A percentile compares a stretch with the other conserved stretches of the same genome.
Conservation (phyloP, 2,113 vertebrate genomes). For the Clarias macrocephalus region DNA sequence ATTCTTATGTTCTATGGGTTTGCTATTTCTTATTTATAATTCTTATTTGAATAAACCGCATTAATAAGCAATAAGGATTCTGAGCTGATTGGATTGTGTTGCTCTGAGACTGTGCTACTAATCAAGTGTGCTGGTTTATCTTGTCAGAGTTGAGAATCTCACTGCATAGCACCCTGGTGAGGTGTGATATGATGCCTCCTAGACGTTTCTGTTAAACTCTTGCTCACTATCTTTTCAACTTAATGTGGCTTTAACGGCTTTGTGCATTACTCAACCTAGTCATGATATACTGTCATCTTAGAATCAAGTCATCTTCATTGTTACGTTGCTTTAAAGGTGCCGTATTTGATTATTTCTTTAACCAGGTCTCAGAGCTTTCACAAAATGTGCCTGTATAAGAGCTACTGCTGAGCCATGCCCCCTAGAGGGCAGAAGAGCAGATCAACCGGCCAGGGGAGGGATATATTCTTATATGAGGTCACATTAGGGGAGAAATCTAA, state of each 20-base stretch:
- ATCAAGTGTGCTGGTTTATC: slow-evolving; percentile 43
- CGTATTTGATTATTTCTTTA: neutral
- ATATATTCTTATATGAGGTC: too few species aligned
- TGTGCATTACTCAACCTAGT: slow-evolving; percentile 1
- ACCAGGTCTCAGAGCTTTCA: neutral
- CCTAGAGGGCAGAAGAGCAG: too few species aligned
- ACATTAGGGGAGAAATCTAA: too few species aligned
- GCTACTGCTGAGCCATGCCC: too few species aligned
- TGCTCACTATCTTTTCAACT: slow-evolving; percentile 21
- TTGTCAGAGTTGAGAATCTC: slow-evolving; percentile 39
- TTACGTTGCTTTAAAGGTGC: neutral
- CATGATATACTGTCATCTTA: neutral
- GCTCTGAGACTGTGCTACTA: slow-evolving; percentile 31
- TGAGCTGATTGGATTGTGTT: slow-evolving; percentile 1
- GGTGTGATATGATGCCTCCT: slow-evolving; percentile 48
- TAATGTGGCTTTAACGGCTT: slow-evolving; percentile 37
- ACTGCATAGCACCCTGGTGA: slow-evolving; percentile 43
- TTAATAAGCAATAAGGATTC: neutral
- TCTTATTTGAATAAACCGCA: neutral
- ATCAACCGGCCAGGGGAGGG: too few species aligned
- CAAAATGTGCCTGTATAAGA: too few species aligned
- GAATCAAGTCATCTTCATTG: neutral
- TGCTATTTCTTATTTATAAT: neutral
- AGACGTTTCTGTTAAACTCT: slow-evolving; percentile 39
- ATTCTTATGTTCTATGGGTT: too few species aligned